phyloP scores from a whole-genome alignment of 2,113 vertebrate species.

The Leptocoma aspasia region DNA sequence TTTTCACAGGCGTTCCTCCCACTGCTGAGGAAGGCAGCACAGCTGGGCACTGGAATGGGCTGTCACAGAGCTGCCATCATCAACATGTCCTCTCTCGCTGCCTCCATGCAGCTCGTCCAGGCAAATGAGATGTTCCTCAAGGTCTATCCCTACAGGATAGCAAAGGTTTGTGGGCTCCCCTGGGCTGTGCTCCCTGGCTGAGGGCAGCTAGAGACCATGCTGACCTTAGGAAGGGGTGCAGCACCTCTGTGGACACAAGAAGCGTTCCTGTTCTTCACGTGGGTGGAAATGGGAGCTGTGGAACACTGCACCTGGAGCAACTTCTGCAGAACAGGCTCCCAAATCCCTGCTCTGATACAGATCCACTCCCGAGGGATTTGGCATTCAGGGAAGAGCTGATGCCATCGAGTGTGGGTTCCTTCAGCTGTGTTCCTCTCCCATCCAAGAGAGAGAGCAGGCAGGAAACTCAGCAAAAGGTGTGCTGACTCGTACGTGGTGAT shows the following conservation, averaged over 20 bases:
- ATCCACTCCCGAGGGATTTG: neutral
- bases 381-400: neutral
- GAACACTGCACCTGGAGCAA: neutral
- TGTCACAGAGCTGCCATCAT: conserved; percentile 76
- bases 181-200: neutral
- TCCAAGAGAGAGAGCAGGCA: neutral
- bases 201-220: neutral
- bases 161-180: conserved; percentile 54
- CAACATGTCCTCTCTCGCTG: conserved; percentile 73
- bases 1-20: conserved; percentile 68
- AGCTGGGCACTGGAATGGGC: conserved; percentile 65
- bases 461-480: neutral
- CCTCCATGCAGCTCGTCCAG: conserved; percentile 74
- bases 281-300: neutral
- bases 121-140: conserved; percentile 40
- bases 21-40: conserved; percentile 72
- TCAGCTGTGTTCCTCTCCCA: neutral
- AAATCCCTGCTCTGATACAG: neutral
- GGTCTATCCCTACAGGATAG: conserved; percentile 53
- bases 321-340: neutral
- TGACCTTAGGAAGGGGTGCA: neutral
- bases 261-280: neutral
- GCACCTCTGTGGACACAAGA: neutral
- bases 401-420: neutral
- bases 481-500: neutral